phyloP scores from a whole-genome alignment of 2,113 vertebrate species.

The Forbesichthys papilliferus region DNA sequence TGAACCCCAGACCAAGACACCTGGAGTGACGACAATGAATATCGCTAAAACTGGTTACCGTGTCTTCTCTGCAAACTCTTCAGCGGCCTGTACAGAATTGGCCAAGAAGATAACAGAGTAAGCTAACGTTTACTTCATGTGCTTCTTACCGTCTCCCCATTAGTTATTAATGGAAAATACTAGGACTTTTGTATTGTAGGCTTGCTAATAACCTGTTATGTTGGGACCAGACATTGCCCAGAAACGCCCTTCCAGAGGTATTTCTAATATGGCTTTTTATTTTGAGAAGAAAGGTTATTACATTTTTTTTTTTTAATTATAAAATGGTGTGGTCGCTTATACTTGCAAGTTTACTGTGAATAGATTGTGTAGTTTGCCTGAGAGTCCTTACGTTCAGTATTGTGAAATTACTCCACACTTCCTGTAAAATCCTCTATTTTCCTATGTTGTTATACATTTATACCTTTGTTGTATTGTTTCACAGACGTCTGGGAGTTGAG shows the following conservation, averaged over 20 bases:
- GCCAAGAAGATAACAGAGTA: slow-evolving; percentile 95
- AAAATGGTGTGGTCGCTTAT: no score
- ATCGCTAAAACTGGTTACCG: slow-evolving; percentile 90
- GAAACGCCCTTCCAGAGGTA: no score
- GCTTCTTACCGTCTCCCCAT: background rate
- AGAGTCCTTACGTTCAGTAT: background rate
- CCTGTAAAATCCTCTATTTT: background rate
- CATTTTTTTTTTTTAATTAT: no score
- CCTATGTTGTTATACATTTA: background rate
- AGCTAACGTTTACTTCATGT: slow-evolving; percentile 52
- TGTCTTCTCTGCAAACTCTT: slow-evolving; percentile 94
- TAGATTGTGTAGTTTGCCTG: no score
- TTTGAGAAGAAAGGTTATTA: no score
- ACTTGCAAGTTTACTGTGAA: no score
- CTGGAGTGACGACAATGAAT: slow-evolving; percentile 81
- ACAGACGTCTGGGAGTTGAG: slow-evolving; percentile 91
- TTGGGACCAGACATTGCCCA: no score
- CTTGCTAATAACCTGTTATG: no score
- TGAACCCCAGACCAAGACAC: background rate
- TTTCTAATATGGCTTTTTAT: no score
- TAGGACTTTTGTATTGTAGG: no score
- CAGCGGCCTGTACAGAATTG: slow-evolving; percentile 90
- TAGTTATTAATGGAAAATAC: no score
- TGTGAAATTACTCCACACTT: background rate
- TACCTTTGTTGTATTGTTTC: slow-evolving; percentile 15